These are phyloP conservation scores for Tetragnatha versicolor DNA, from an alignment of 1,140 invertebrate species.

Conservation along the genomic window DNA sequence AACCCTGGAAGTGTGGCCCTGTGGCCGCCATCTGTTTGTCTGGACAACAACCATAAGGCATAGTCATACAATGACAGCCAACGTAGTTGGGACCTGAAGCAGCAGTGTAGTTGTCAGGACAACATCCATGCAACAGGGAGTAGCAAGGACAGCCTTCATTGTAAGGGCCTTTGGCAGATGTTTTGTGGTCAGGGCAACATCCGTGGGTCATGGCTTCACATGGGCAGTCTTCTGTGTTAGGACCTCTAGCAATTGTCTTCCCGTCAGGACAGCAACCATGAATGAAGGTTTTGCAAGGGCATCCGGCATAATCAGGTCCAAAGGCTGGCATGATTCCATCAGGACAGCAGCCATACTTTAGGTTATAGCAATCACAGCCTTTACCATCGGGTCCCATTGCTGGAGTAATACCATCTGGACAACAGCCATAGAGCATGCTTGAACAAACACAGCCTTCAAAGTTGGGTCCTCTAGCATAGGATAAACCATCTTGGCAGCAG, in stretches of 20 bases:
- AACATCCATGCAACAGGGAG: slow-evolving; percentile 74
- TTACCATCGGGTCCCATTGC: slow-evolving; percentile 73
- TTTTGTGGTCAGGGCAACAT: slow-evolving; percentile 89
- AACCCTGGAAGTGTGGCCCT: slow-evolving; percentile 74
- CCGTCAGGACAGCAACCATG: slow-evolving; percentile 82
- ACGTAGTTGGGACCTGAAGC: slow-evolving; percentile 68
- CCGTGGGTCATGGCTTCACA: slow-evolving; percentile 57
- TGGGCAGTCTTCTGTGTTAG: slow-evolving; percentile 37
- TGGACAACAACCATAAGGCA: slow-evolving; percentile 81
- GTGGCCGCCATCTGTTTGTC: slow-evolving; percentile 75
- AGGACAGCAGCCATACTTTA: slow-evolving; percentile 86
- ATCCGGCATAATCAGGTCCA: slow-evolving; percentile 9
- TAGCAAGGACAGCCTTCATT: slow-evolving; percentile 68
- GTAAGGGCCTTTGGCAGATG: slow-evolving; percentile 79
- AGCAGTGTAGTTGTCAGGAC: slow-evolving; percentile 83
- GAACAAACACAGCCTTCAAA: slow-evolving; percentile 61
- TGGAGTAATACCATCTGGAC: slow-evolving; percentile 83
- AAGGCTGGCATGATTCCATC: slow-evolving; percentile 79
- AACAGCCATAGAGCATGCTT: slow-evolving; percentile 73
- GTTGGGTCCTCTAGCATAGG: slow-evolving; percentile 72
- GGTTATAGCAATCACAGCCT: slow-evolving; percentile 64
- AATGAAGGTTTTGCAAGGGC: slow-evolving; percentile 58
- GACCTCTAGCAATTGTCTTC: slow-evolving; percentile 65
- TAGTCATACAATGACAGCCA: slow-evolving; percentile 59
- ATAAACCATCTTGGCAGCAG: slow-evolving; percentile 80